Conservation (phyloP, 2,113 vertebrate genomes). For the Sinocyclocheilus maitianheensis region DNA sequence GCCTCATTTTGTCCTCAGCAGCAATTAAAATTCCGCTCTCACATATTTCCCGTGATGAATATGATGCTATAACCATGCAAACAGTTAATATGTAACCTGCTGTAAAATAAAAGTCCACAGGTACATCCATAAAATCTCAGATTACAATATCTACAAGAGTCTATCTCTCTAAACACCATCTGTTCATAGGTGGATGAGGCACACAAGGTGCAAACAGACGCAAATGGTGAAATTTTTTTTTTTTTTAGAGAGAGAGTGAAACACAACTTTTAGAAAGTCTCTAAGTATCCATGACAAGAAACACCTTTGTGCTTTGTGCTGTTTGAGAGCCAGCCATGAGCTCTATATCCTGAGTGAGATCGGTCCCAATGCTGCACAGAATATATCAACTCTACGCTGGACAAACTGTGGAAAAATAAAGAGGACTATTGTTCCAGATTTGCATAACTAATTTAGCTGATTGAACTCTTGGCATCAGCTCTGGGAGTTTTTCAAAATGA, state of each 20-base stretch:
- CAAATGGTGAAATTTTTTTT: background rate
- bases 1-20: background rate
- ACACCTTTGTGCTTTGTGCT: background rate
- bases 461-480: conserved; percentile 64
- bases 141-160: conserved; percentile 51
- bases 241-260: background rate
- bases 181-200: background rate
- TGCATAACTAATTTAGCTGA: conserved; percentile 55
- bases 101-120: conserved; percentile 67
- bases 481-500: conserved; percentile 39
- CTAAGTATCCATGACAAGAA: background rate
- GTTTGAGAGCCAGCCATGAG: background rate
- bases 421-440: conserved; percentile 66
- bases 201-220: conserved; percentile 6
- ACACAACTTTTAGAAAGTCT: background rate
- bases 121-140: conserved; percentile 58
- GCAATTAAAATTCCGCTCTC: conserved; percentile 8
- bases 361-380: background rate
- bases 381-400: background rate
- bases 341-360: background rate
- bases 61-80: background rate
- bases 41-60: conserved; percentile 5
- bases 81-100: conserved; percentile 66
- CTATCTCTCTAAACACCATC: conserved; percentile 48
- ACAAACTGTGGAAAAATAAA: conserved; percentile 48